phyloP scores from a whole-genome alignment of 2,797 vertebrate genomes.

The Tapirus indicus region DNA sequence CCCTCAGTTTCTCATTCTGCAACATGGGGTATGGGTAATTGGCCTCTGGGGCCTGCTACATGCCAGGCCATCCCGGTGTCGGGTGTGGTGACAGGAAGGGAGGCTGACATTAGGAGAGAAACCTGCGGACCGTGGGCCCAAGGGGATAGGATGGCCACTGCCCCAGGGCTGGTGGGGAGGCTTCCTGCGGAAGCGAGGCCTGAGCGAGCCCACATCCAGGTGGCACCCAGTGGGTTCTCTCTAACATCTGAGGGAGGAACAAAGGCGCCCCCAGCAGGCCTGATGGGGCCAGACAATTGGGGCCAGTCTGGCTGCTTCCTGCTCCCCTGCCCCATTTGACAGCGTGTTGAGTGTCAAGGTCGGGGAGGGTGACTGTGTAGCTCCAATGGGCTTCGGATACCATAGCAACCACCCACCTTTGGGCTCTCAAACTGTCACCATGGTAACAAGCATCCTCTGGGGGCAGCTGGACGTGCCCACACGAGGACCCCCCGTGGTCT shows the following conservation, averaged over 20 bases:
- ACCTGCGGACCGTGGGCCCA: not conserved
- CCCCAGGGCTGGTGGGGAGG: not conserved
- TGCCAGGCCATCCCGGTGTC: not conserved
- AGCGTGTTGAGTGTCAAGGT: not conserved
- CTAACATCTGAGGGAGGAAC: not conserved
- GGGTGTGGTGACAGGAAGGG: not conserved
- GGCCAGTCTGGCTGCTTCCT: not conserved
- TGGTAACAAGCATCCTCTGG: not conserved
- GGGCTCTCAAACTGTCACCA: not conserved
- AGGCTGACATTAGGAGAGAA: not conserved
- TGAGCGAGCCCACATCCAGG: not conserved
- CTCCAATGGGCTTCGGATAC: not conserved
- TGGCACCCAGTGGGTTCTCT: not conserved
- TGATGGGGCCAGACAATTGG: not conserved
- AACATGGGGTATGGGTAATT: too few species aligned
- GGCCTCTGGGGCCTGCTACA: not conserved
- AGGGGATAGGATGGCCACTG: too few species aligned
- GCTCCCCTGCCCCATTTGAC: not conserved
- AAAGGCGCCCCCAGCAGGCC: not conserved
- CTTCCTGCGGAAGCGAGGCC: not conserved
- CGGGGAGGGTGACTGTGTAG: not conserved
- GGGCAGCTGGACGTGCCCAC: not conserved
- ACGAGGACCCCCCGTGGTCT: not conserved
- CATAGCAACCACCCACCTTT: not conserved
- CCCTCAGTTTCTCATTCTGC: not conserved